Base-by-base conservation (phyloP, 1,140 invertebrate species). In the Tribolium madens region DNA sequence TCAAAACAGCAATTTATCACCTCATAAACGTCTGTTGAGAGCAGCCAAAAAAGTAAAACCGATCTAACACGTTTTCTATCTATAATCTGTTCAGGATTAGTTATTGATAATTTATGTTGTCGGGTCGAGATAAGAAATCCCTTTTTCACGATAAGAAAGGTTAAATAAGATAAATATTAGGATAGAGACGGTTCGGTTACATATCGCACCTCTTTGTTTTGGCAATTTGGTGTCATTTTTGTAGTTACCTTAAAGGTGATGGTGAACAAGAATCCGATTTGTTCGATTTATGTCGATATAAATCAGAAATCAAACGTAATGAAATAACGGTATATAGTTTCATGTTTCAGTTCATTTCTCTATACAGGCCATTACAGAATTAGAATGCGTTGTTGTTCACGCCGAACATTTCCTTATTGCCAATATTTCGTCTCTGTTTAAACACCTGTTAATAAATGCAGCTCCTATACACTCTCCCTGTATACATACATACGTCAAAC, bases 361-460 rank as follows among this genome's bases (percentile, higher is more conserved):
- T 64, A 13, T 33, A 64, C 57, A 64, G 57, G 13, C 57, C 57
- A 64, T 64, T 64, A 33, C 57, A 64, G 57, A 31, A 64, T 33
- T 64, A 33, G 57, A 64, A 64, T 64, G 57, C 57, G 57, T 14
- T 33, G 57, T 64, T 64, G 57, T 64, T 57, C 21, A 64, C 57
- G 57, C 57, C 57, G 31, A 64, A 64, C 57, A 33, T 64, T 64
- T 64, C 57, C 57, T 64, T 64, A 64, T 64, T 64, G 57, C 57
- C 21, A 64, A 12, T 64, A 64, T 64, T 64, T 64, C 57, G 26
- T 64, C 57, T 33, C 26, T 64, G 9, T 64, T 64, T 33, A 64
- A 64, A 64, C 57, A 64, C 57, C 57, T 33, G 57, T 64, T 64
- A 64, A 64, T 64, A 64, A 64, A 60, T 18, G 17, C 13, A 26